Percentiles rank a stretch among this genome's conserved stretches.
These are phyloP conservation scores for Scaptodrosophila lebanonensis DNA, from an alignment of 1,140 invertebrate species.

Conservation along the genomic window DNA sequence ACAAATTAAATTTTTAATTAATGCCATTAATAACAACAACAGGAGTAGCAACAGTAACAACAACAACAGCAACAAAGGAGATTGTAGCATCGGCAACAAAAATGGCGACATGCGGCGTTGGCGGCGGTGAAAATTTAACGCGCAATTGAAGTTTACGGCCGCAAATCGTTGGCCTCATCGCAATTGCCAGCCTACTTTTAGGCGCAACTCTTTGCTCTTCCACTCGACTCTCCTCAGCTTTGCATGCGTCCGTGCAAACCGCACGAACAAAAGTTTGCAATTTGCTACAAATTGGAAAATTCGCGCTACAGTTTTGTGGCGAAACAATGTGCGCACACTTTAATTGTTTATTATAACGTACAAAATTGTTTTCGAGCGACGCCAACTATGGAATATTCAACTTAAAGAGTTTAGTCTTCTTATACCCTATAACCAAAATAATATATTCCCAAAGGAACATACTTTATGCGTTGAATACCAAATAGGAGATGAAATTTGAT, in stretches of 20 bases:
- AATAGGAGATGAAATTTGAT: no score
- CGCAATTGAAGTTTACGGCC: slow-evolving; percentile 58
- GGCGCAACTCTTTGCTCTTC: background rate
- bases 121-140: slow-evolving; percentile 41
- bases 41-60: background rate
- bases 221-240: background rate
- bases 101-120: slow-evolving; percentile 14
- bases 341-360: slow-evolving; percentile 63
- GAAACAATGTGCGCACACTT: slow-evolving; percentile 52
- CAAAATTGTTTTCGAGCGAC: slow-evolving; percentile 46
- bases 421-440: no score
- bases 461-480: no score
- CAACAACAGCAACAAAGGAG: background rate
- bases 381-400: slow-evolving; percentile 49
- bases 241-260: slow-evolving; percentile 18
- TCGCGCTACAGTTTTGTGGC: slow-evolving; percentile 6
- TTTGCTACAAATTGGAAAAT: slow-evolving; percentile 58
- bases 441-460: no score
- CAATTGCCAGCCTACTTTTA: slow-evolving; percentile 11
- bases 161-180: slow-evolving; percentile 45
- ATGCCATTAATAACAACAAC: slow-evolving; percentile 52
- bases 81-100: background rate
- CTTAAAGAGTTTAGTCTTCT: slow-evolving; percentile 45
- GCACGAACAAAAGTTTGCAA: slow-evolving; percentile 57
- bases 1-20: slow-evolving; percentile 65